These are phyloP conservation scores for Paramuricea clavata DNA, from an alignment of 92 coral and sea anemone genomes.

Conservation along the genomic window DNA sequence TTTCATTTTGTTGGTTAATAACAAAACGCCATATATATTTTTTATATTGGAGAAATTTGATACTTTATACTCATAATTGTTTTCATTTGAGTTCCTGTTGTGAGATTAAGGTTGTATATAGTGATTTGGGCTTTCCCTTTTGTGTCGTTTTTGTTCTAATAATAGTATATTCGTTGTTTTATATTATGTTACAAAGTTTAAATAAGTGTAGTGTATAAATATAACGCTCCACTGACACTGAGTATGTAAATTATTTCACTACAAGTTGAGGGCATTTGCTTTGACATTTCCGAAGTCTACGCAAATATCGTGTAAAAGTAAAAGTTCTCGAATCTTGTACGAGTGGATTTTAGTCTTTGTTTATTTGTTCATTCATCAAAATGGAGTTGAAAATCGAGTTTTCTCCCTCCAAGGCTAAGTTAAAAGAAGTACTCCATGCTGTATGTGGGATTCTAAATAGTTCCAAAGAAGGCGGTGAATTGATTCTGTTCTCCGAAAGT, in stretches of 20 bases:
- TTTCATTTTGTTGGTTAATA: too few relatives aligned
- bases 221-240: not conserved
- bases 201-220: too few relatives aligned
- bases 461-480: not conserved
- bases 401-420: not conserved
- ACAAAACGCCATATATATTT: too few relatives aligned
- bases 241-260: not conserved
- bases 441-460: conserved; percentile 1
- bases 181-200: too few relatives aligned
- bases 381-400: not conserved
- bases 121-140: not conserved
- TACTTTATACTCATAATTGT: too few relatives aligned
- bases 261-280: not conserved
- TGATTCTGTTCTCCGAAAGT: not conserved
- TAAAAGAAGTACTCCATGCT: not conserved
- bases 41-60: too few relatives aligned
- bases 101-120: not conserved
- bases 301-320: too few relatives aligned
- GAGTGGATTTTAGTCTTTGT: too few relatives aligned
- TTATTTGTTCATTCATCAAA: not conserved
- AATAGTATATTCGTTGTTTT: too few relatives aligned
- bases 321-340: too few relatives aligned
- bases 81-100: too few relatives aligned
- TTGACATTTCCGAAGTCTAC: too few relatives aligned
- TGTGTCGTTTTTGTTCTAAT: not conserved